Percentiles rank a stretch among this genome's conserved stretches.
These are phyloP conservation scores for Hippopotamyrus pictus DNA, from an alignment of 2,797 vertebrate species.

Conservation along the genomic window DNA sequence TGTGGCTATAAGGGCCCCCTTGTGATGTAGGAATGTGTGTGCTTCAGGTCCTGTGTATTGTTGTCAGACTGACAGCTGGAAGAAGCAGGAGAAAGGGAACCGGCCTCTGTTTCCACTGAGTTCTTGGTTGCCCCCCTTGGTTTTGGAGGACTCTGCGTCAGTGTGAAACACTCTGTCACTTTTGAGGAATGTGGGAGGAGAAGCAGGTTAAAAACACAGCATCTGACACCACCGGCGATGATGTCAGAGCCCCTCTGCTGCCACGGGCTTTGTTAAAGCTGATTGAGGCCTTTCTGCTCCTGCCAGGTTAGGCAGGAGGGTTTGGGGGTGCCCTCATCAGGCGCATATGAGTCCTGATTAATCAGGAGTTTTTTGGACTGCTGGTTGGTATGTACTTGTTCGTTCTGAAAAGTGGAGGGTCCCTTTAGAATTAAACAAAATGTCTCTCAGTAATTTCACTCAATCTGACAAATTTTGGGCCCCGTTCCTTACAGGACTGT, in stretches of 20 bases:
- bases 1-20: background rate
- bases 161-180: constrained; percentile 29
- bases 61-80: constrained; percentile 7
- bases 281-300: background rate
- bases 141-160: constrained; percentile 22
- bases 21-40: background rate
- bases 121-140: constrained; percentile 24
- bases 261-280: constrained; percentile 8
- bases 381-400: background rate
- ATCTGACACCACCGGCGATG: background rate
- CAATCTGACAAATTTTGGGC: background rate
- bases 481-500: background rate
- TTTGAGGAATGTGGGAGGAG: constrained; percentile 30
- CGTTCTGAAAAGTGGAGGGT: background rate
- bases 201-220: constrained; percentile 18
- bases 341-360: background rate
- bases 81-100: background rate
- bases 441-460: background rate
- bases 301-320: background rate
- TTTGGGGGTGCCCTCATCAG: background rate
- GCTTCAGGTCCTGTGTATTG: background rate
- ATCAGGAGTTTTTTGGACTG: background rate
- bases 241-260: background rate
- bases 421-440: constrained; percentile 1
- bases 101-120: constrained; percentile 32